Conservation (phyloP, 2,113 vertebrate species). For the Psilopogon haemacephalus region DNA sequence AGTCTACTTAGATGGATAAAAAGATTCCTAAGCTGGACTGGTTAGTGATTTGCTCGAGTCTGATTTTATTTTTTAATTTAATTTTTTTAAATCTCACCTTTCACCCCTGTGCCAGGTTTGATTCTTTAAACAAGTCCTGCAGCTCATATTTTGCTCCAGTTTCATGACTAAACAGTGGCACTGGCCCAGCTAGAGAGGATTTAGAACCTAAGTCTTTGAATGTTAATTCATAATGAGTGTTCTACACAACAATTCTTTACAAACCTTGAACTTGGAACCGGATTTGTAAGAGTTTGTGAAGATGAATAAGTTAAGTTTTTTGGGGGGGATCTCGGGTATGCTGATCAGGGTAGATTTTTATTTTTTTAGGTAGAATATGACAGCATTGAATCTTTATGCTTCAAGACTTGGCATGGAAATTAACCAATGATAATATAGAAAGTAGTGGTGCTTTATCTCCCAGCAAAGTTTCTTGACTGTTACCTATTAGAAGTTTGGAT, state of each 20-base stretch:
- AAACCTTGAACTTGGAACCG: background rate
- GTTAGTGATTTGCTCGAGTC: background rate
- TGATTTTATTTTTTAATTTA: background rate
- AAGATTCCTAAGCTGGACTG: background rate
- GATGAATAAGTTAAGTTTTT: accelerated
- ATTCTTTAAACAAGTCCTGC: background rate
- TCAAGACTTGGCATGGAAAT: background rate
- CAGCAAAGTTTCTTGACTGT: background rate
- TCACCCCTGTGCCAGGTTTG: background rate
- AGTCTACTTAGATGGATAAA: background rate
- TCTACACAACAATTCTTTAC: background rate
- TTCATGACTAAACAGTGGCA: background rate
- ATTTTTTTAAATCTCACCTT: no score
- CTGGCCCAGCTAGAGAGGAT: background rate
- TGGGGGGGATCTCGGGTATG: background rate
- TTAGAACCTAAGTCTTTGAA: background rate
- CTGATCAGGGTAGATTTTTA: background rate
- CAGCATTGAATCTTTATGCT: background rate
- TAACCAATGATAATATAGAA: background rate
- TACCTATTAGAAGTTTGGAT: background rate
- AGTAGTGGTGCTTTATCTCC: background rate
- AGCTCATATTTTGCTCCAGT: background rate
- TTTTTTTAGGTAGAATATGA: background rate
- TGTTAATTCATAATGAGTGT: background rate
- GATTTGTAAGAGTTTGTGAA: background rate